These are phyloP conservation scores for Lepetodrilus schrolli DNA, from an alignment of 2,888 invertebrate genomes.

Conservation along the genomic window DNA sequence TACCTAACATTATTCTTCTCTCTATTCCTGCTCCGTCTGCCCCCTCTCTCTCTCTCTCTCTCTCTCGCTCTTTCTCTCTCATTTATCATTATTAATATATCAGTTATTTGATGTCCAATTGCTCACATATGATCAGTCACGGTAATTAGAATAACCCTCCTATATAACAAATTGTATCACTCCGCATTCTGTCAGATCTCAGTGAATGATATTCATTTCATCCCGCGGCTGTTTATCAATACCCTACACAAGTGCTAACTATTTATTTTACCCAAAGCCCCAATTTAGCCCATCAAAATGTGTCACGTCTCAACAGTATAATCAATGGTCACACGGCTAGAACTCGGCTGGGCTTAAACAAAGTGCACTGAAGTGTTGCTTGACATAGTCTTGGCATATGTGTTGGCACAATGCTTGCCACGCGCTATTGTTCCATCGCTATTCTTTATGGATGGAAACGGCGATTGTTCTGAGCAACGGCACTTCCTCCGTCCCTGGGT, in stretches of 20 bases:
- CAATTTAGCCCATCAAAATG: conserved; percentile 12
- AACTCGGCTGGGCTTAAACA: neutral
- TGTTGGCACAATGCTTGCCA: neutral
- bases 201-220: too few species aligned
- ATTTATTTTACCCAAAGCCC: conserved; percentile 21
- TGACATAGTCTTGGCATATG: neutral
- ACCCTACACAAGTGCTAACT: neutral
- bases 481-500: neutral
- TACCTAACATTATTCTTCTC: too few species aligned
- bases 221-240: neutral
- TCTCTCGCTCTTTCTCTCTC: too few species aligned
- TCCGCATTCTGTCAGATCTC: too few species aligned
- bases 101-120: too few species aligned
- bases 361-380: neutral
- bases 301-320: neutral
- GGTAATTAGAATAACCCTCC: too few species aligned
- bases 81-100: too few species aligned
- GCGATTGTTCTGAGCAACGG: neutral
- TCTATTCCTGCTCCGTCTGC: too few species aligned
- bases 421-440: neutral
- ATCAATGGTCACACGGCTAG: neutral
- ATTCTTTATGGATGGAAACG: neutral
- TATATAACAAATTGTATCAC: too few species aligned
- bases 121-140: too few species aligned
- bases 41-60: too few species aligned